Evolutionary conservation across 2,113 vertebrate genomes (phyloP).

Genomic region (Fregetta grallaria): DNA sequence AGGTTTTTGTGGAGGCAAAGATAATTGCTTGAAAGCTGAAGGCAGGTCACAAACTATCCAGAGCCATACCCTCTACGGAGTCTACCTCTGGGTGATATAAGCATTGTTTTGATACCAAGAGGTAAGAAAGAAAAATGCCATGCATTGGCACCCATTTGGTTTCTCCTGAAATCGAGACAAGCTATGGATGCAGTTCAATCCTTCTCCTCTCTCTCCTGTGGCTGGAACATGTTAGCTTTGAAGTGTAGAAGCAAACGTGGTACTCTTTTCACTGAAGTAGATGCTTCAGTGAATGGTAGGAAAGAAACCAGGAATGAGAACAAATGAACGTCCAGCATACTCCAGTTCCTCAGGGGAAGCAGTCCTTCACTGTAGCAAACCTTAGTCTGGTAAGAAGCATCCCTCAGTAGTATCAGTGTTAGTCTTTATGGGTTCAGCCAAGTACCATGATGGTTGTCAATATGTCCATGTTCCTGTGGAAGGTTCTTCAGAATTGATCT

Average conservation of each 20-base stretch:
- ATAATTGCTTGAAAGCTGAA: neutral
- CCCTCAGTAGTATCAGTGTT: neutral
- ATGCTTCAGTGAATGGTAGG: neutral
- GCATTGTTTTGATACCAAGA: neutral
- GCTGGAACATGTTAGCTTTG: neutral
- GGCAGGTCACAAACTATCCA: neutral
- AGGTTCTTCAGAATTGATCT: neutral
- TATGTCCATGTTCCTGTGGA: neutral
- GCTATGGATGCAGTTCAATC: neutral
- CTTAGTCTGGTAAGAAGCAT: neutral
- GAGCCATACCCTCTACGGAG: neutral
- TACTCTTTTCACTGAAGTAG: neutral
- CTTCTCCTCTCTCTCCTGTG: neutral
- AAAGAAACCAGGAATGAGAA: neutral
- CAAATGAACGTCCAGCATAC: neutral
- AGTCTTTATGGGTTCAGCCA: neutral
- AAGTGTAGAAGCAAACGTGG: neutral
- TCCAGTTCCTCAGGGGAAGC: neutral
- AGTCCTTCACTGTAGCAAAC: neutral
- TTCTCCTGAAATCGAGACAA: neutral
- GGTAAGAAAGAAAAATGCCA: too few relatives aligned
- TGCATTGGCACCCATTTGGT: too few relatives aligned
- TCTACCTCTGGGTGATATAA: neutral
- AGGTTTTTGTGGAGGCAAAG: neutral
- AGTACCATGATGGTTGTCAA: neutral